Conservation (phyloP, 2,888 invertebrate genomes). For the Leucozona laternaria region DNA sequence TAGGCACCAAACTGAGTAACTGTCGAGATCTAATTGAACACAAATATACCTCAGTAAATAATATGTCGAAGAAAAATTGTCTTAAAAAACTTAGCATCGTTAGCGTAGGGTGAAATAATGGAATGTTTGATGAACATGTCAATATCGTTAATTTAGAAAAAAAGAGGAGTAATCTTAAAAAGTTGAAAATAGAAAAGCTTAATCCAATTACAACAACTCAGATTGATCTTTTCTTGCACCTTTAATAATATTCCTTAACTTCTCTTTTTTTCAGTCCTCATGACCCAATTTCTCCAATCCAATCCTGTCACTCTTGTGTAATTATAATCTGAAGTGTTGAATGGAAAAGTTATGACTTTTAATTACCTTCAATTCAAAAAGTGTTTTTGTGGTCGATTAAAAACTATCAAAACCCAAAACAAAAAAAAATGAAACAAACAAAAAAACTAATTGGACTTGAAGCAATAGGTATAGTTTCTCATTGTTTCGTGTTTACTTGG, state of each 20-base stretch:
- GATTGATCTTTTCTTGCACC: background rate
- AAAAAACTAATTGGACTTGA: conserved; percentile 51
- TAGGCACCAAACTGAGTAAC: too few relatives aligned
- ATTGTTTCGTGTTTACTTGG: conserved; percentile 64
- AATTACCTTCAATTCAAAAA: conserved; percentile 38
- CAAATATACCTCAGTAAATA: too few relatives aligned
- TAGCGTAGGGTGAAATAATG: too few relatives aligned
- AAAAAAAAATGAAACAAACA: too few relatives aligned
- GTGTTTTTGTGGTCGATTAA: conserved; percentile 26
- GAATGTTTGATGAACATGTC: too few relatives aligned
- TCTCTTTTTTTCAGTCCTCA: background rate
- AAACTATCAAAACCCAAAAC: conserved; percentile 1
- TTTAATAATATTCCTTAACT: background rate
- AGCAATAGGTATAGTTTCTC: conserved; percentile 65
- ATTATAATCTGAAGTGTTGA: conserved; percentile 30
- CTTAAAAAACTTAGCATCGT: too few relatives aligned
- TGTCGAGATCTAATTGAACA: too few relatives aligned
- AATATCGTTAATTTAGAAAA: too few relatives aligned
- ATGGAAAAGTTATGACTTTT: conserved; percentile 42
- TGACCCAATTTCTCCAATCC: conserved; percentile 3
- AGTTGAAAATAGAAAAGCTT: too few relatives aligned
- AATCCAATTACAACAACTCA: background rate
- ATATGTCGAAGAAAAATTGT: too few relatives aligned
- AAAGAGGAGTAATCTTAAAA: too few relatives aligned
- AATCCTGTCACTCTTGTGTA: conserved; percentile 7